Conservation (phyloP, 35 echinoderm and acorn worm species). For the Patiria miniata region DNA sequence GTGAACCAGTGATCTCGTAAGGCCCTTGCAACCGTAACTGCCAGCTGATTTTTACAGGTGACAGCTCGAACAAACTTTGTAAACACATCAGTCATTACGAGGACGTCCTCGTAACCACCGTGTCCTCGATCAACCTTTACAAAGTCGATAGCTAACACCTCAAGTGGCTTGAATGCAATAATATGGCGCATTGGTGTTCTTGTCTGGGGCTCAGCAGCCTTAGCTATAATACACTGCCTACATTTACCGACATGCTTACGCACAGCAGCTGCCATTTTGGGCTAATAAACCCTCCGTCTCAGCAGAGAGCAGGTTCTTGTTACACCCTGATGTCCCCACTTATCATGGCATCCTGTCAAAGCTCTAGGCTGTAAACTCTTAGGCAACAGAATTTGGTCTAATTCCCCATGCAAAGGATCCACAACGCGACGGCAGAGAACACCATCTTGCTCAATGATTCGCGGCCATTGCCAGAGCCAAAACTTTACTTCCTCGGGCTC, state of each 20-base stretch:
- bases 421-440: conserved; percentile 15
- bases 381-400: conserved; percentile 26
- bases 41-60: conserved; percentile 40
- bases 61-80: conserved; percentile 36
- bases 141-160: conserved; percentile 60
- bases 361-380: not conserved
- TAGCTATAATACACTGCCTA: conserved; percentile 8
- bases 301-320: not conserved
- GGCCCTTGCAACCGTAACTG: conserved; percentile 45
- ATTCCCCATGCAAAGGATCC: not conserved
- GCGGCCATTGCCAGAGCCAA: conserved; percentile 10
- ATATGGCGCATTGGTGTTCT: conserved; percentile 11
- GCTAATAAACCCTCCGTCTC: conserved; percentile 19
- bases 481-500: not conserved
- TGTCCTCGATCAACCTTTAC: conserved; percentile 44
- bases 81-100: conserved; percentile 66
- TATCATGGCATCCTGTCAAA: conserved; percentile 20
- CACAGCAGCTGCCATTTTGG: conserved; percentile 32
- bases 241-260: not conserved
- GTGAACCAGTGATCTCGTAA: conserved; percentile 23
- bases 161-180: conserved; percentile 20
- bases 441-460: not conserved
- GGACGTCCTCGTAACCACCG: conserved; percentile 54
- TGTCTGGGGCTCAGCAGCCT: conserved; percentile 2
- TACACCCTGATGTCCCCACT: conserved; percentile 49